Base-by-base conservation (phyloP, 53 echinoderm and acorn worm genomes). In the Holothuria scabra region DNA sequence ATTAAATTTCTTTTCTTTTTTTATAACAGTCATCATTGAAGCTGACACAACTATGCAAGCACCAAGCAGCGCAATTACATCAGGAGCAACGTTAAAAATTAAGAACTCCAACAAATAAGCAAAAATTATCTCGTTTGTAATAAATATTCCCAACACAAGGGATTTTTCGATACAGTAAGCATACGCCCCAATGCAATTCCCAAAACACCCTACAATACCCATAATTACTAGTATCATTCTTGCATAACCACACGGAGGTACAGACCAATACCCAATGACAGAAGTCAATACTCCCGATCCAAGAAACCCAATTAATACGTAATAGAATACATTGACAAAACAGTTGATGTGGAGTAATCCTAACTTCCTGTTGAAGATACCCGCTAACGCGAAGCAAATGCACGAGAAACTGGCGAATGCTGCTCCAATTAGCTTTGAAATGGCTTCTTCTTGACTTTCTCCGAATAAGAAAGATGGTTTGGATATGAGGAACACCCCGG, bases 71-170 rank as follows among this genome's bases (percentile, higher is more conserved):
- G 65, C 22, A 65, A 65, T 31, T 12, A 65, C 14, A 12, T 65
- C 65, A 28, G 65, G 65, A 22, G 19, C 16, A 65, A 16, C 65
- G 4, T 31, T 31, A 28, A 65, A 65, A 23, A 65, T 8, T n/a
- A 65, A 70, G 37, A 70, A 38, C 21, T 70, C 70, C 20, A 70
- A 38, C 70, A 70, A 32, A 37, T 35, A 70, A 8, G 22, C 70
- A 70, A 70, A 70, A 22, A 70, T 12, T 3, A 70, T 19, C 41
- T 31, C 41, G 41, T 35, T 70, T 44, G 70, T 32, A 41, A 38
- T 41, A 38, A 70, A 13, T 41, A 70, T 70, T 13, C 31, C 34
- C 5, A 70, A 16, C 9, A 35, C 0, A 32, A 70, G 7, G 18
- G 70, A 30, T 23, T 34, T 34, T 37, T 70, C 70, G 5, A 41